Percentiles rank a stretch among this genome's conserved stretches.
These are phyloP conservation scores for Embidobia sp. DNA, from an alignment of 2,888 invertebrate genomes.

Conservation along the genomic window DNA sequence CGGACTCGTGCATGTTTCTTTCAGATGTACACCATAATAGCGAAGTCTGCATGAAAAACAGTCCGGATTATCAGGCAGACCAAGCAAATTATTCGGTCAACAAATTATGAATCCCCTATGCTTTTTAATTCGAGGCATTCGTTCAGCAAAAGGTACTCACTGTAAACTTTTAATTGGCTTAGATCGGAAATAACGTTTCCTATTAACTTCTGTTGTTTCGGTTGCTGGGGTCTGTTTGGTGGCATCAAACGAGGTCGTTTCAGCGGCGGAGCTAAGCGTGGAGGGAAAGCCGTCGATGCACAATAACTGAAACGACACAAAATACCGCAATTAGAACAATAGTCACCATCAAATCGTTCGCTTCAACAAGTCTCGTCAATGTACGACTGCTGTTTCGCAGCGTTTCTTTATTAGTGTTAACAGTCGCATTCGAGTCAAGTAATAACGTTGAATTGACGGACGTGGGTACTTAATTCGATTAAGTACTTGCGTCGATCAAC, in stretches of 20 bases:
- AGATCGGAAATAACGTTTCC: slow-evolving; percentile 81
- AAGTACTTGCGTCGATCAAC: too few relatives aligned
- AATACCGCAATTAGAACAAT: slow-evolving; percentile 44
- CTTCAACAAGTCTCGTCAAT: slow-evolving; percentile 5
- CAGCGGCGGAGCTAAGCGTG: slow-evolving; percentile 84
- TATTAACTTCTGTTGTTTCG: slow-evolving; percentile 73
- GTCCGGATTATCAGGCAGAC: slow-evolving; percentile 20
- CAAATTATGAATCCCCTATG: slow-evolving; percentile 41
- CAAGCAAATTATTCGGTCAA: slow-evolving; percentile 54
- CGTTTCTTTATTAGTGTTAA: too few relatives aligned
- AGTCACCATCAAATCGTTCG: slow-evolving; percentile 32
- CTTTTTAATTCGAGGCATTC: slow-evolving; percentile 46
- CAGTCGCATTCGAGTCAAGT: too few relatives aligned
- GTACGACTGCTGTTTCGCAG: too few relatives aligned
- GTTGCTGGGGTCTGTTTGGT: slow-evolving; percentile 79
- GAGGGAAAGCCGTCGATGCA: slow-evolving; percentile 84
- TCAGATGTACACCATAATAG: slow-evolving; percentile 11
- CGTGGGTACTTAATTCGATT: too few relatives aligned
- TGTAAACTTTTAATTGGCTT: slow-evolving; percentile 86
- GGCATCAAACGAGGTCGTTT: slow-evolving; percentile 85
- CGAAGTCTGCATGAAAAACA: slow-evolving; percentile 1
- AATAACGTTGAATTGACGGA: too few relatives aligned
- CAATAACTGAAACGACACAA: slow-evolving; percentile 83
- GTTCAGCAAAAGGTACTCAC: slow-evolving; percentile 81
- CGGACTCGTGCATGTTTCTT: slow-evolving; percentile 24